phyloP scores from a whole-genome alignment of 1,140 invertebrate species.

The Orchesella cincta region DNA sequence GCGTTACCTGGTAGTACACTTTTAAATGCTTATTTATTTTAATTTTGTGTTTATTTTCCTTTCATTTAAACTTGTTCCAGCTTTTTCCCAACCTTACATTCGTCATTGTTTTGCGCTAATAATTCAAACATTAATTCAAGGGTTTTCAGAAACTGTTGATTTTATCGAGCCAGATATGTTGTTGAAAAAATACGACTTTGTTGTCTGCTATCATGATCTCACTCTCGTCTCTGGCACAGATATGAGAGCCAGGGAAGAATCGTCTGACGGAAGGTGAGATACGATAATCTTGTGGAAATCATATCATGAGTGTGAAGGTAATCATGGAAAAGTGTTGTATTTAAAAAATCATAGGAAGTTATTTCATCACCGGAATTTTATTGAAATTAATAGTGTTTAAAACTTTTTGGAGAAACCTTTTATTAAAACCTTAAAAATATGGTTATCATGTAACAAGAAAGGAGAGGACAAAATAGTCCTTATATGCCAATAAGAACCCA shows the following conservation, averaged over 20 bases:
- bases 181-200: slow-evolving; percentile 49
- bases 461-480: too few relatives aligned
- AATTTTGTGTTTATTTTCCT: too few relatives aligned
- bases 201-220: slow-evolving; percentile 52
- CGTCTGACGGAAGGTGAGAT: slow-evolving; percentile 21
- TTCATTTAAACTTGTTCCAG: too few relatives aligned
- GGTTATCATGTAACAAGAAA: too few relatives aligned
- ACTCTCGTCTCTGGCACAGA: slow-evolving; percentile 48
- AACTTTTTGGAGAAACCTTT: slow-evolving; percentile 41
- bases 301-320: slow-evolving; percentile 42
- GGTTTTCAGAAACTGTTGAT: slow-evolving; percentile 48
- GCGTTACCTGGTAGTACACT: too few relatives aligned
- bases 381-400: neutral
- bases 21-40: too few relatives aligned
- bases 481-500: neutral
- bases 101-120: too few relatives aligned
- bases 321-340: slow-evolving; percentile 33
- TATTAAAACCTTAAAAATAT: slow-evolving; percentile 17
- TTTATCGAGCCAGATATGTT: slow-evolving; percentile 52
- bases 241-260: slow-evolving; percentile 27
- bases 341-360: slow-evolving; percentile 33
- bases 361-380: slow-evolving; percentile 39
- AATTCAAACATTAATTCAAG: slow-evolving; percentile 47
- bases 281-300: slow-evolving; percentile 18
- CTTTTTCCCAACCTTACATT: too few relatives aligned